Percentiles rank a stretch among this genome's conserved stretches.
Conservation (phyloP, 2,113 vertebrate species). For the Terrapene triunguis region DNA sequence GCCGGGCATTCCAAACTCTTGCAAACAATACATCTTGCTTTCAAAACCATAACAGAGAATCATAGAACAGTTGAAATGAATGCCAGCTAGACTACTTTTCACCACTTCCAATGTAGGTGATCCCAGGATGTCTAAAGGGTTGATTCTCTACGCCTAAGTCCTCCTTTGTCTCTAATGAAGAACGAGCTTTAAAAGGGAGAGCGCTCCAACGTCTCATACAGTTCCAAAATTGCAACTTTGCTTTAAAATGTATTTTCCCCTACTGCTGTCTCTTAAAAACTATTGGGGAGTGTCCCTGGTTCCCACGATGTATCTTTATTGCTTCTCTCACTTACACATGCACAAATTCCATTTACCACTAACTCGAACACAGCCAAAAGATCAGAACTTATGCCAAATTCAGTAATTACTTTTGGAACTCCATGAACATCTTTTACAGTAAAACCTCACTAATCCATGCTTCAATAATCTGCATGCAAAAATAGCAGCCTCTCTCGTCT, state of each 20-base stretch:
- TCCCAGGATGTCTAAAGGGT: background rate
- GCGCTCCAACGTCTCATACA: background rate
- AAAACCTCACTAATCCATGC: background rate
- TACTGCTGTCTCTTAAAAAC: background rate
- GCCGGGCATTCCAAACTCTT: background rate
- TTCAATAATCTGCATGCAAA: background rate
- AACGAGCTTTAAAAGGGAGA: background rate
- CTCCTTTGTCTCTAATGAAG: background rate
- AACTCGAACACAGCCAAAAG: background rate
- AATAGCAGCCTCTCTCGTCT: background rate
- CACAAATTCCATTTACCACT: background rate
- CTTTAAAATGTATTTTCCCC: background rate
- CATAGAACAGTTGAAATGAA: background rate
- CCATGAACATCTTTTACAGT: background rate
- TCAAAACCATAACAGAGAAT: background rate
- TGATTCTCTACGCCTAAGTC: background rate
- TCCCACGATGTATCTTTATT: background rate
- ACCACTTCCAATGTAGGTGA: background rate
- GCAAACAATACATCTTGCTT: background rate
- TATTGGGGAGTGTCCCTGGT: background rate
- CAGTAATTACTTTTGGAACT: background rate
- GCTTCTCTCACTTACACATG: background rate
- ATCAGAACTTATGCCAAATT: background rate
- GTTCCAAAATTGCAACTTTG: background rate
- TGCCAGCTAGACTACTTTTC: background rate